Conservation (phyloP, 2,888 invertebrate species). For the Exocentrus adspersus region DNA sequence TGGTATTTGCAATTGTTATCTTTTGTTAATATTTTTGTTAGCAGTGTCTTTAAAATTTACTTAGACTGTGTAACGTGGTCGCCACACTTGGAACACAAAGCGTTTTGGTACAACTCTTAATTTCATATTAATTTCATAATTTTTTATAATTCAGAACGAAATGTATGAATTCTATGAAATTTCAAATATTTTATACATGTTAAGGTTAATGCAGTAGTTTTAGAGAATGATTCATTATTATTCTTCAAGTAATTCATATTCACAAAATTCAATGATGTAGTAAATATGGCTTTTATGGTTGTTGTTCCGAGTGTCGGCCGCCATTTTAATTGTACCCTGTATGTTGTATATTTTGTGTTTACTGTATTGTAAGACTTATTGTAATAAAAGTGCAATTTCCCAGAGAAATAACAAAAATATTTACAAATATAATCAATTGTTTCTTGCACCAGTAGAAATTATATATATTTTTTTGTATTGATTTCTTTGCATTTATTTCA, state of each 20-base stretch:
- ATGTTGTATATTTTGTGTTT: constrained; percentile 48
- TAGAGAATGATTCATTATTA: too few relatives aligned
- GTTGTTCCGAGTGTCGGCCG: constrained; percentile 26
- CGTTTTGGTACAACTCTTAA: too few relatives aligned
- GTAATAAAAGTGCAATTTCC: constrained; percentile 54
- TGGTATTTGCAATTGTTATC: constrained; percentile 51
- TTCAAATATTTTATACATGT: too few relatives aligned
- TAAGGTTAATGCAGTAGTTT: too few relatives aligned
- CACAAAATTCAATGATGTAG: too few relatives aligned
- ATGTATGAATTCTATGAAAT: too few relatives aligned
- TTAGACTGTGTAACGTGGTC: not conserved
- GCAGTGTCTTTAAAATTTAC: constrained; percentile 35
- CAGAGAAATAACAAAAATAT: constrained; percentile 54
- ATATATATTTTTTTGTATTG: constrained; percentile 58
- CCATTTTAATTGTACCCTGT: constrained; percentile 44
- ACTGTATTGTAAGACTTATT: constrained; percentile 45
- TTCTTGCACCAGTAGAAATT: constrained; percentile 58
- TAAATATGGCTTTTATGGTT: not conserved
- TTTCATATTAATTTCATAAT: too few relatives aligned
- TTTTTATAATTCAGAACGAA: too few relatives aligned
- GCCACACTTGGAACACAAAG: not conserved
- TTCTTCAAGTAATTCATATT: too few relatives aligned
- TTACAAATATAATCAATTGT: constrained; percentile 53
- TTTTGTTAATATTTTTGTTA: constrained; percentile 57
- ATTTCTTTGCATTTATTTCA: constrained; percentile 46